Evolutionary conservation across 2,113 vertebrate species (phyloP).

Genomic region (Istiophorus platypterus): DNA sequence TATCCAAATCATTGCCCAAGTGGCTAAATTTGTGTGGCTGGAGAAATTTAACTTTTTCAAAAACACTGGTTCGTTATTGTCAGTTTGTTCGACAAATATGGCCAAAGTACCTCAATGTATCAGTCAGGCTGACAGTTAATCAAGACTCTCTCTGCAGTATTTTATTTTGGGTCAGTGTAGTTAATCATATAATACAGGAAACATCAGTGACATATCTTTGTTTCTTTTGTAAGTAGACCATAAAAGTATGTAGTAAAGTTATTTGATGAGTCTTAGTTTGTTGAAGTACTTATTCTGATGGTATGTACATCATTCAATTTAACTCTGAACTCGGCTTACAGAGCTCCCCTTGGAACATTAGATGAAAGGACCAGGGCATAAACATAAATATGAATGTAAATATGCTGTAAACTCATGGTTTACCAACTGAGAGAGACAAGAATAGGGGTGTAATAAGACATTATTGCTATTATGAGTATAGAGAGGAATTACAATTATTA

Average conservation of each 20-base stretch:
- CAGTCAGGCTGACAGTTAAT: neutral
- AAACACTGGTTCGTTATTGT: neutral
- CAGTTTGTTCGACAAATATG: neutral
- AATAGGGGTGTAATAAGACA: neutral
- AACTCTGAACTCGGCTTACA: neutral
- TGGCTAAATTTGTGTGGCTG: neutral
- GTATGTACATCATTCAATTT: neutral
- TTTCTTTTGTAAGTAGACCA: neutral
- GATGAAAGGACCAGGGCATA: neutral
- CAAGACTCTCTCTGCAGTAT: neutral
- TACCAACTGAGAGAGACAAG: neutral
- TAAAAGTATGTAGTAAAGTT: neutral
- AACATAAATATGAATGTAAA: neutral
- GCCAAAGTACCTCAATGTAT: neutral
- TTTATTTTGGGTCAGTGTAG: neutral
- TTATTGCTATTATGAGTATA: neutral
- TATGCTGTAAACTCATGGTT: neutral
- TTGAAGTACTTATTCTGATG: neutral
- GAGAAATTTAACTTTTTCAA: neutral
- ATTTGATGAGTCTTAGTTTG: neutral
- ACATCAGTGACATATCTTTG: neutral
- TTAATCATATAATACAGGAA: neutral
- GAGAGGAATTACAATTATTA: neutral
- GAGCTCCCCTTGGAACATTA: neutral
- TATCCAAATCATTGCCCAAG: neutral